Base-by-base conservation (phyloP, 2,888 invertebrate genomes). In the Eupithecia exiguata region DNA sequence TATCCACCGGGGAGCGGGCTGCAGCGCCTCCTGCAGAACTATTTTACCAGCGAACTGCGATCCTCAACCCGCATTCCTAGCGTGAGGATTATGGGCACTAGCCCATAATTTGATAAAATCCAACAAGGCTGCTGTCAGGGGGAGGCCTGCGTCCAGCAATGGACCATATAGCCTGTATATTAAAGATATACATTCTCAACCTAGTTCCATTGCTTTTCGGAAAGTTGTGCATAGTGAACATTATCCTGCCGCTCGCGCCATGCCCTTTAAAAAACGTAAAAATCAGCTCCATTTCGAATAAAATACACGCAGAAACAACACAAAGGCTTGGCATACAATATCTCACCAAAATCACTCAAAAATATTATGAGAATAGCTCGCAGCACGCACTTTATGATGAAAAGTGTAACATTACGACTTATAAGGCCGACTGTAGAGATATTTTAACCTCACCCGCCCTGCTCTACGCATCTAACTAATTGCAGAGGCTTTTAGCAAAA, bases 401-500 rank as follows among this genome's bases (percentile, higher is more conserved):
- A 63, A 72, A 70, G 53, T 62, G 46, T n/a, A n/a, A 61, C 65
- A 10, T 58, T 58, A 58, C 14, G 58, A 58, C 58, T 58, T 58
- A 25, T 58, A 58, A 58, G 21, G 58, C 25, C 25, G 21, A n/a
- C 10, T 30, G 61, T 61, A 30, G 43, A 38, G 58, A 69, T 62
- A 66, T 70, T 49, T 58, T 35, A 65, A 71, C 21, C 70, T 30
- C 68, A 65, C 65, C 70, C n/a, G n/a, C n/a, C 62, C 71, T 69
- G 40, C 69, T 69, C 63, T 63, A 69, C 77, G 71, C 72, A 72
- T 75, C 69, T 53, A 65, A 63, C 65, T 75, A 71, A 77, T 77
- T 72, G 67, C 68, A 21, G 62, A 75, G 61, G 75, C 72, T 75
- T 75, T 75, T 74, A 78, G 18, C 68, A 40, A 72, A 62, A 69